These are phyloP conservation scores for Muscidifurax raptorellus DNA, from an alignment of 1,140 invertebrate genomes.

Conservation along the genomic window DNA sequence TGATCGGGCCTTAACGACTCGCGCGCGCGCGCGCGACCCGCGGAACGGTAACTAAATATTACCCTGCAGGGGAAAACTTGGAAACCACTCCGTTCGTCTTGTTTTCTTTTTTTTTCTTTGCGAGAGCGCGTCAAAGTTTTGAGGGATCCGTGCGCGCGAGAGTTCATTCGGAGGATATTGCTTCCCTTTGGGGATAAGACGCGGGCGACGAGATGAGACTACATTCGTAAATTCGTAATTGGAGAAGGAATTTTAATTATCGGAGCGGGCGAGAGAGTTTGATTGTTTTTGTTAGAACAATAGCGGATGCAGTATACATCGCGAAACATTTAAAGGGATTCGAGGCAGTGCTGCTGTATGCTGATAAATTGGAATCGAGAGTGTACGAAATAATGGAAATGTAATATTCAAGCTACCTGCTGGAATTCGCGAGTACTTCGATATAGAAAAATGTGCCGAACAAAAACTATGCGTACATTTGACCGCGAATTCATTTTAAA, in stretches of 20 bases:
- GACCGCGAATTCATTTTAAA: too few species aligned
- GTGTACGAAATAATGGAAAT: too few species aligned
- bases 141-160: neutral
- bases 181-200: neutral
- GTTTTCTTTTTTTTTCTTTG: neutral
- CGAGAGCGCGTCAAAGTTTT: neutral
- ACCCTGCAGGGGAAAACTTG: slow-evolving; percentile 13
- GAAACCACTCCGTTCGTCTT: neutral
- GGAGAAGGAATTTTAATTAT: neutral
- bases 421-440: too few species aligned
- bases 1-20: slow-evolving; percentile 47
- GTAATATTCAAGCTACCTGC: too few species aligned
- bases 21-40: neutral
- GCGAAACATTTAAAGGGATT: neutral
- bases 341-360: neutral
- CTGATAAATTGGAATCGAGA: neutral
- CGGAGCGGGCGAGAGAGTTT: neutral
- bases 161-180: slow-evolving; percentile 17
- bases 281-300: neutral
- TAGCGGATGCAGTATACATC: neutral
- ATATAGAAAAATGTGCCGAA: too few species aligned
- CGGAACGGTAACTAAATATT: slow-evolving; percentile 47
- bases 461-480: too few species aligned
- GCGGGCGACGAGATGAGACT: neutral
- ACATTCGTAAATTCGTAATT: neutral